A percentile compares a stretch with the other conserved stretches of the same genome.
Evolutionary conservation across 2,113 vertebrate species (phyloP).

Genomic region (Atractosteus spatula): DNA sequence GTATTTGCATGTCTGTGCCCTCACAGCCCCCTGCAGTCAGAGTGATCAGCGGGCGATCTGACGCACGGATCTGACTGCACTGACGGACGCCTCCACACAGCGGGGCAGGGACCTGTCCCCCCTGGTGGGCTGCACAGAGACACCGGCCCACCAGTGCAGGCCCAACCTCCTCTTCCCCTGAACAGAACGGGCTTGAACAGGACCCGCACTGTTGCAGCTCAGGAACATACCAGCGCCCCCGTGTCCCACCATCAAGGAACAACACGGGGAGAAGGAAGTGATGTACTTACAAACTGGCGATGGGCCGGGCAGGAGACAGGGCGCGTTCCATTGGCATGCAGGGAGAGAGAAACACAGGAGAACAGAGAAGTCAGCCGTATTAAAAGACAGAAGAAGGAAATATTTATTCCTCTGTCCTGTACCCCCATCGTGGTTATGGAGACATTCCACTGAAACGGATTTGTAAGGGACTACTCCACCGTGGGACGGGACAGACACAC

Average conservation of each 20-base stretch:
- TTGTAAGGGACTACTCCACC: too few species aligned
- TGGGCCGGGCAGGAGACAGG: conserved; percentile 28
- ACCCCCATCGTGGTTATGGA: too few species aligned
- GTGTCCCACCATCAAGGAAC: conserved; percentile 25
- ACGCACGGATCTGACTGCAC: conserved; percentile 47
- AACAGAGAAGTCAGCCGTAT: background rate
- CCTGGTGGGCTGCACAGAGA: conserved; percentile 42
- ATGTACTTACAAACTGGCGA: conserved; percentile 75
- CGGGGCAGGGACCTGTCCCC: conserved; percentile 24
- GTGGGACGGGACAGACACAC: too few species aligned
- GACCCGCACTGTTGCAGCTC: conserved; percentile 30
- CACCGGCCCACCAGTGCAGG: conserved; percentile 25
- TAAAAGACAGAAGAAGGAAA: conserved; percentile 7
- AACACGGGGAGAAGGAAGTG: conserved; percentile 42
- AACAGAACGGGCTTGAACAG: conserved; percentile 21
- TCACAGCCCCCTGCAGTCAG: conserved; percentile 42
- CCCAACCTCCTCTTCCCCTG: conserved; percentile 30
- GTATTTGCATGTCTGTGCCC: conserved; percentile 50
- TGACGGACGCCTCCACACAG: conserved; percentile 35
- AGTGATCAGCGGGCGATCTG: conserved; percentile 51
- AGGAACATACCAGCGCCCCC: too few species aligned
- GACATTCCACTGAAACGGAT: too few species aligned
- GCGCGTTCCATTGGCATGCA: conserved; percentile 20
- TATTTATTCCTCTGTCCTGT: too few species aligned
- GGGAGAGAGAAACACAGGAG: conserved; percentile 14